Base-by-base conservation (phyloP, 2,888 invertebrate genomes). In the Lordiphosa fenestrarum region DNA sequence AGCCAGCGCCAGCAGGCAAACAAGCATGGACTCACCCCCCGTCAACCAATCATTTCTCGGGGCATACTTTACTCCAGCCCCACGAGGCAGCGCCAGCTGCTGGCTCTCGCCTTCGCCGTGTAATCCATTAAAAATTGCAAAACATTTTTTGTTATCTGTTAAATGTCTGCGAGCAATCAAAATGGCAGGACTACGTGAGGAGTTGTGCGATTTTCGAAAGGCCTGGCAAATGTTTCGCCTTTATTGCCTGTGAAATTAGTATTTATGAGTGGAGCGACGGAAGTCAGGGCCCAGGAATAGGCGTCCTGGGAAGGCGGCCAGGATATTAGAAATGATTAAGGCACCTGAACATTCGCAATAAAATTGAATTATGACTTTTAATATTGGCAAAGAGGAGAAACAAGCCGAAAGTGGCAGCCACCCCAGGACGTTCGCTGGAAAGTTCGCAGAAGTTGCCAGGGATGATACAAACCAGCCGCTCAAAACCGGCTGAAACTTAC, bases 221-320 rank as follows among this genome's bases (percentile, higher is more conserved):
- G 61, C 39, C n/a, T 9, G 36, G 82, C 78, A 78, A 88, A 87
- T 87, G 84, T 44, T 83, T 70, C 66, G 77, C 82, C 87, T 88
- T 88, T 88, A 89, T 88, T 86, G 87, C 87, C 88, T 86, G 88
- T 87, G 89, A 88, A 88, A 88, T 88, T 88, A 88, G 88, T 89
- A 88, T 89, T 89, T 88, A 88, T 88, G 77, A 66, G 75, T 63
- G 63, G 49, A 42, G 63, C 63, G 13, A 13, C 42, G 40, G 54
- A 53, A 55, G 46, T 60, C 69, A 66, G 40, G 7, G 33, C 36
- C 13, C 46, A 35, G 47, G 33, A 71, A 71, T 71, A 69, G 73
- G 68, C 74, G 71, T 71, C 68, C 71, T 71, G 74, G 66, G 73
- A 69, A 61, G 71, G 49, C 54, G 49, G 66, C 50, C 84, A 78